A percentile compares a stretch with the other conserved stretches of the same genome.
Conservation (phyloP, 1,140 invertebrate genomes). For the Zaprionus camerounensis region DNA sequence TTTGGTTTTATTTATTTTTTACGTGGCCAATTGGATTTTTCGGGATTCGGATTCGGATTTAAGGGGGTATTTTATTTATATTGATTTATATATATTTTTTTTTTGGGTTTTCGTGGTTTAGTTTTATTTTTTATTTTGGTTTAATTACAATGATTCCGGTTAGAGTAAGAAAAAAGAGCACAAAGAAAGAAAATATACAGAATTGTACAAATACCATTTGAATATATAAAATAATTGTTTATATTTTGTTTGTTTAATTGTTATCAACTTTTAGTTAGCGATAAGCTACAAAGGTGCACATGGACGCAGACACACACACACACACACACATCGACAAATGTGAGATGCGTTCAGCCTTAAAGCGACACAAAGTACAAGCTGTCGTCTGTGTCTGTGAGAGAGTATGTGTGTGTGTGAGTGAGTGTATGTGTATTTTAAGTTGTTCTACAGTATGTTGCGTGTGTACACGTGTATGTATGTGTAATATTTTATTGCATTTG, state of each 20-base stretch:
- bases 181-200: slow-evolving; percentile 75
- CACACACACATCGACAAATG: slow-evolving; percentile 29
- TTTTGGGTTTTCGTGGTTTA: slow-evolving; percentile 11
- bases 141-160: slow-evolving; percentile 65
- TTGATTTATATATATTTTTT: not conserved
- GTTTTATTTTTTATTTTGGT: slow-evolving; percentile 30
- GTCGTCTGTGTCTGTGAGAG: slow-evolving; percentile 3
- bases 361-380: slow-evolving; percentile 47
- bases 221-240: slow-evolving; percentile 53
- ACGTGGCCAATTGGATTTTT: not conserved
- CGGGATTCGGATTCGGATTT: not conserved
- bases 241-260: slow-evolving; percentile 31
- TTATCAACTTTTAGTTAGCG: slow-evolving; percentile 33
- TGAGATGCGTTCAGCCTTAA: slow-evolving; percentile 11
- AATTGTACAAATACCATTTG: slow-evolving; percentile 67
- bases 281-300: slow-evolving; percentile 33
- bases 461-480: not conserved
- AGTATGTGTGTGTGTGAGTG: not conserved
- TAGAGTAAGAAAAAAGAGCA: slow-evolving; percentile 70
- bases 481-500: slow-evolving; percentile 17
- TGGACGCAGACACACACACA: slow-evolving; percentile 24
- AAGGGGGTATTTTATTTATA: not conserved
- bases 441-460: not conserved
- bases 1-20: slow-evolving; percentile 15
- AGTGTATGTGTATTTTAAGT: not conserved